These are phyloP conservation scores for Ips typographus DNA, from an alignment of 1,140 invertebrate species.

Conservation along the genomic window DNA sequence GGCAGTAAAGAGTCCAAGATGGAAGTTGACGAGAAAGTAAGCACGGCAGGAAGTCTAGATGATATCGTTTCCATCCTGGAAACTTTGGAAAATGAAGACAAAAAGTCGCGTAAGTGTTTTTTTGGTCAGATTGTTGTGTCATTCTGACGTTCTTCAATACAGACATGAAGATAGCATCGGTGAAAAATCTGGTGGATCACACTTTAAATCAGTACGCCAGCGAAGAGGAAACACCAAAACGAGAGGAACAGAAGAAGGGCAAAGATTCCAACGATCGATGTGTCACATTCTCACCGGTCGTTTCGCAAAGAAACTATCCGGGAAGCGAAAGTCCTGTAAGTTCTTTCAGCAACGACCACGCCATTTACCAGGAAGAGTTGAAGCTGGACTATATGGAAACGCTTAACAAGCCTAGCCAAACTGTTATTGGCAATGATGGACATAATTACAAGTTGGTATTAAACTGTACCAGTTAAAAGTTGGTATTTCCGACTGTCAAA, in stretches of 20 bases:
- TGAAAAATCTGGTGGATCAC: constrained; percentile 33
- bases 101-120: constrained; percentile 46
- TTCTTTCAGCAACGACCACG: background rate
- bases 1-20: constrained; percentile 11
- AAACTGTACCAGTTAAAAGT: background rate
- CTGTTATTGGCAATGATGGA: background rate
- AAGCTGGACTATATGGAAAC: no score
- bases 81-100: constrained; percentile 47
- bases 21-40: constrained; percentile 30
- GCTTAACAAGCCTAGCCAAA: no score
- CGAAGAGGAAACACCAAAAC: background rate
- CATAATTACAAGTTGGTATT: constrained; percentile 6
- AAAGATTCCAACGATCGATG: constrained; percentile 22
- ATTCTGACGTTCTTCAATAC: constrained; percentile 4
- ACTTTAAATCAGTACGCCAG: constrained; percentile 26
- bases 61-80: constrained; percentile 47
- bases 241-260: constrained; percentile 11
- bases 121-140: background rate
- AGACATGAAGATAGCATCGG: constrained; percentile 37
- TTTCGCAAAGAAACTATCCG: constrained; percentile 21
- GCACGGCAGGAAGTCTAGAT: constrained; percentile 38
- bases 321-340: background rate
- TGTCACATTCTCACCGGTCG: constrained; percentile 31
- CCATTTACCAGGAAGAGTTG: no score
- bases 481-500: background rate